These are phyloP conservation scores for Monoplex corrugatus DNA, from an alignment of 2,888 invertebrate genomes.

Conservation along the genomic window DNA sequence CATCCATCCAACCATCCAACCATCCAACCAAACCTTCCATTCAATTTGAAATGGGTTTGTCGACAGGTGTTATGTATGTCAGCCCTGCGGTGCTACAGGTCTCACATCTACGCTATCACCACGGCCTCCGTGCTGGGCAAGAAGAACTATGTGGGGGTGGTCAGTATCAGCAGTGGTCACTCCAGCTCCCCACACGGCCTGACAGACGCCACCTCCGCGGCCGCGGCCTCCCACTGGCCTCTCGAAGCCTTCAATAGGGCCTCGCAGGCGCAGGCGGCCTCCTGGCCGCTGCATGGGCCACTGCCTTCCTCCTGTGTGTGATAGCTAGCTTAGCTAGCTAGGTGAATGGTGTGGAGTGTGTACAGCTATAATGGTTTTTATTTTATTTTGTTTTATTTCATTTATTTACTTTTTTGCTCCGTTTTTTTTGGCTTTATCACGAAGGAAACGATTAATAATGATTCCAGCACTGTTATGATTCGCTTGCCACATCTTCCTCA, in stretches of 20 bases:
- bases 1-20: no score
- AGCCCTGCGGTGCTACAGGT: constrained; percentile 77
- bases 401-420: no score
- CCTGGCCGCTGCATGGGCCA: constrained; percentile 64
- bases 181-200: constrained; percentile 6
- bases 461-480: no score
- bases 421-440: no score
- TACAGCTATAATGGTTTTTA: no score
- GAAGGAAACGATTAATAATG: no score
- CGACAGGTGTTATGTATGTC: constrained; percentile 78
- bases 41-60: no score
- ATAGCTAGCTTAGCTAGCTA: no score
- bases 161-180: constrained; percentile 63
- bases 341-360: no score
- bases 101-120: constrained; percentile 78
- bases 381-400: no score
- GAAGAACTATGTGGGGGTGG: constrained; percentile 77
- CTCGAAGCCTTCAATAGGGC: constrained; percentile 68
- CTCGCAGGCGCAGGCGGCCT: constrained; percentile 62
- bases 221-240: constrained; percentile 59
- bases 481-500: no score
- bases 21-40: no score
- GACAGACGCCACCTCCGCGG: not conserved
- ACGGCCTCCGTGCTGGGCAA: constrained; percentile 75
- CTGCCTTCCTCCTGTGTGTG: constrained; percentile 54